phyloP scores from a whole-genome alignment of 2,888 invertebrate species.

The Toxonevra muliebris region DNA sequence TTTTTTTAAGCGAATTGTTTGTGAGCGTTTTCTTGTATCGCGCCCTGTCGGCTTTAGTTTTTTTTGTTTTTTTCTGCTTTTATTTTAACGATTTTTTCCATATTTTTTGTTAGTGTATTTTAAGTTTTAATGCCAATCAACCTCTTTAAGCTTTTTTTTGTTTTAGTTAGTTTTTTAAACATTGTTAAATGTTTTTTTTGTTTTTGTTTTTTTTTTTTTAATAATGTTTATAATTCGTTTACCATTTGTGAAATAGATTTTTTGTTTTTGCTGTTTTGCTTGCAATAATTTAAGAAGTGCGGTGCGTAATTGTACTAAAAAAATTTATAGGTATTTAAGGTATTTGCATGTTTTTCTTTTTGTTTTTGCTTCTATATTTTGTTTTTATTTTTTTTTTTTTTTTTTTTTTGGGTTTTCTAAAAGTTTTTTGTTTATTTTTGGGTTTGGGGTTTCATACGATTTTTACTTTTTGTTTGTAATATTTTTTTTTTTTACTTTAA shows the following conservation, averaged over 20 bases:
- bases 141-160: conserved; percentile 48
- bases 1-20: neutral
- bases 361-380: neutral
- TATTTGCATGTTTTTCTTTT: conserved; percentile 11
- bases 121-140: conserved; percentile 61
- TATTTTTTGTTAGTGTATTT: conserved; percentile 17
- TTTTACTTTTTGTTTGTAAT: conserved; percentile 11
- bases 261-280: conserved; percentile 22
- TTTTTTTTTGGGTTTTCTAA: neutral
- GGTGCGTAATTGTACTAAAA: conserved; percentile 45
- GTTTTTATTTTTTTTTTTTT: neutral
- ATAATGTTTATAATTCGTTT: conserved; percentile 55
- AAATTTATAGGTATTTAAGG: conserved; percentile 14
- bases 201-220: conserved; percentile 32
- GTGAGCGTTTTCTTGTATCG: conserved; percentile 42
- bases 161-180: conserved; percentile 47
- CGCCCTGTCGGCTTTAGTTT: conserved; percentile 58
- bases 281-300: conserved; percentile 33
- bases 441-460: neutral
- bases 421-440: neutral
- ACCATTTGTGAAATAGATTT: conserved; percentile 46
- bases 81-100: conserved; percentile 18
- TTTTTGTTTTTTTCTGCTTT: conserved; percentile 22
- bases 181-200: conserved; percentile 35
- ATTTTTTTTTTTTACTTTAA: neutral